Evolutionary conservation across 2,888 invertebrate species (phyloP), one percentile per base, ranked within the genome.

Genomic region (Drosophila nigritarsus): DNA sequence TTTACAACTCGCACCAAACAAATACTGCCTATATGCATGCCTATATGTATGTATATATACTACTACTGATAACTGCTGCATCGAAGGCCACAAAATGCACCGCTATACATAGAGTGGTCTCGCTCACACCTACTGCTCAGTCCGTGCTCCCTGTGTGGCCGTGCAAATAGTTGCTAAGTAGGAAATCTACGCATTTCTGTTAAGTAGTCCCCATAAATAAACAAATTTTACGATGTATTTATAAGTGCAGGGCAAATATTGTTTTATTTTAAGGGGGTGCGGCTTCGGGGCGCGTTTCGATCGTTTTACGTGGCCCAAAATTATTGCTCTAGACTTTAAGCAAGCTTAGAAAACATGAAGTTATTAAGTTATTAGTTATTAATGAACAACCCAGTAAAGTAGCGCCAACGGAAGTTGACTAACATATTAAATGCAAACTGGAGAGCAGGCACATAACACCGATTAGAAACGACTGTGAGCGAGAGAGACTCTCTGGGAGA

Each of bases 141-240:
- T 18, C 42, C 50, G 63, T 48, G 56, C 60, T 36, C 56, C 56
- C 45, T 58, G 45, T 30, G 34, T 70, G 78, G 70, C 77, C 66
- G 74, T 66, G 74, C 58, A 38, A 53, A 38, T 59, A 54, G 53
- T 29, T 30, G 45, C 69, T 73, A 82, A 75, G 72, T 80, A 82
- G 84, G 84, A 85, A 85, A 84, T 85, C 72, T 66, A 76, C 75
- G 69, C 67, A 70, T 76, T 73, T 82, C 75, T 73, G 63, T 70
- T 80, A 78, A 83, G 87, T 86, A 84, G 80, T 84, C 84, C 82
- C 72, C 70, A 83, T 83, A 70, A 76, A 76, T 87, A 83, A 85
- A 87, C 85, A 81, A 84, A 74, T 77, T 85, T 73, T 70, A 77
- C 81, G 75, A 74, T 83, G 83, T 73, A 77, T 84, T 83, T 75